A percentile compares a stretch with the other conserved stretches of the same genome.
Evolutionary conservation across 1,140 invertebrate species (phyloP).

Genomic region (Acromyrmex charruanus): DNA sequence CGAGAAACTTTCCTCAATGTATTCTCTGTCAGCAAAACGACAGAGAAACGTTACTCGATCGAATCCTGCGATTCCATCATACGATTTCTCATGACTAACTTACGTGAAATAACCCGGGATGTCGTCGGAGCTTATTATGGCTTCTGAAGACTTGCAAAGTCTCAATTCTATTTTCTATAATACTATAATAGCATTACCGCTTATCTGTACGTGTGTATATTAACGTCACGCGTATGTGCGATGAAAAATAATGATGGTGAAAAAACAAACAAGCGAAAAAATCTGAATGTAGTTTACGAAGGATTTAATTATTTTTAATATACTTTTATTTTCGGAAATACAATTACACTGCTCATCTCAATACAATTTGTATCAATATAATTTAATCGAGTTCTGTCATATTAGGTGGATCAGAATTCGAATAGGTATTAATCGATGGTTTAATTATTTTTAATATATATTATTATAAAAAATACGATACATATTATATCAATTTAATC

Average conservation of each 20-base stretch:
- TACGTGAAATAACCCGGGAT: conserved; percentile 52
- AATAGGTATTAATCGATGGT: neutral
- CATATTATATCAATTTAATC: neutral
- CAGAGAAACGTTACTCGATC: conserved; percentile 33
- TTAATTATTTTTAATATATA: no score
- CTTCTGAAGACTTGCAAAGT: conserved; percentile 79
- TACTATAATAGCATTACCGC: conserved; percentile 79
- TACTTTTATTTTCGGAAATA: neutral
- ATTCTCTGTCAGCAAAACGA: neutral
- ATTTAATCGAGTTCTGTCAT: neutral
- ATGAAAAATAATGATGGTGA: neutral
- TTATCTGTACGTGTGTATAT: conserved; percentile 22
- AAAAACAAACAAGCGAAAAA: neutral
- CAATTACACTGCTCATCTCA: neutral
- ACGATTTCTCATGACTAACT: conserved; percentile 60
- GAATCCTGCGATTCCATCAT: neutral
- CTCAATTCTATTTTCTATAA: conserved; percentile 82
- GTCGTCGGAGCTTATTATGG: conserved; percentile 69
- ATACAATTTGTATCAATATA: neutral
- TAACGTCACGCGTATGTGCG: neutral
- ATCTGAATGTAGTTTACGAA: neutral
- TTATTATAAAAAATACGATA: no score
- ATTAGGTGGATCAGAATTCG: neutral
- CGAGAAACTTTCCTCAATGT: neutral
- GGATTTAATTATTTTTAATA: neutral